Conservation (phyloP, 1,140 invertebrate species). For the Araneus ventricosus region DNA sequence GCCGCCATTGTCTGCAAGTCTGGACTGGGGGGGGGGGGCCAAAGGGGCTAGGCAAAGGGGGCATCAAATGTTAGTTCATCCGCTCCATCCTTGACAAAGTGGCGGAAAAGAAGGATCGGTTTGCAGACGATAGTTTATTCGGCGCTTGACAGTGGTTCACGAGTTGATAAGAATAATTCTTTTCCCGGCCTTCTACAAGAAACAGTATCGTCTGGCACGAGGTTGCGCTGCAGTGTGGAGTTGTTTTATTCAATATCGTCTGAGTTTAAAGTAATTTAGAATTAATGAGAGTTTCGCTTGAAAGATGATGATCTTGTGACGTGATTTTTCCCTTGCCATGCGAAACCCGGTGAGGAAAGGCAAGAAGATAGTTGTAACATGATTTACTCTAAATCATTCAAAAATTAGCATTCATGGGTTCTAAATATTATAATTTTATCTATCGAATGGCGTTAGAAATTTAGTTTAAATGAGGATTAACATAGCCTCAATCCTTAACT, state of each 20-base stretch:
- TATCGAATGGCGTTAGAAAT: too few relatives aligned
- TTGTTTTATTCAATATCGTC: neutral
- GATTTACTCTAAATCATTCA: too few relatives aligned
- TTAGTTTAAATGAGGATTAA: too few relatives aligned
- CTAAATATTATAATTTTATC: too few relatives aligned
- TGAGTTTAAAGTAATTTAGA: neutral
- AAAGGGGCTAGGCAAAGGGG: neutral
- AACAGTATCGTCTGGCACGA: neutral
- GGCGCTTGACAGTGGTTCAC: neutral
- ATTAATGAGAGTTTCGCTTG: neutral
- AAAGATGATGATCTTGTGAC: neutral
- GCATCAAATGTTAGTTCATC: slow-evolving; percentile 31
- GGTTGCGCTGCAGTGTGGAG: neutral
- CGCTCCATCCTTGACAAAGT: slow-evolving; percentile 19
- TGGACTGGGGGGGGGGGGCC: neutral
- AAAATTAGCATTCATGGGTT: too few relatives aligned
- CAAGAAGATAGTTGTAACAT: too few relatives aligned
- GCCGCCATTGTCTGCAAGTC: slow-evolving; percentile 22
- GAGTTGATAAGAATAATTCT: neutral
- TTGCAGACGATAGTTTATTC: slow-evolving; percentile 31
- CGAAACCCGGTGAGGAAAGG: neutral
- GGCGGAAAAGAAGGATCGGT: slow-evolving; percentile 28
- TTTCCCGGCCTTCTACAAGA: neutral
- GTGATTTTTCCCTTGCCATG: neutral
- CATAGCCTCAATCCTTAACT: too few relatives aligned